A percentile compares a stretch with the other conserved stretches of the same genome.
Evolutionary conservation across 1,140 invertebrate genomes (phyloP).

Genomic region (Ceratina australensis): DNA sequence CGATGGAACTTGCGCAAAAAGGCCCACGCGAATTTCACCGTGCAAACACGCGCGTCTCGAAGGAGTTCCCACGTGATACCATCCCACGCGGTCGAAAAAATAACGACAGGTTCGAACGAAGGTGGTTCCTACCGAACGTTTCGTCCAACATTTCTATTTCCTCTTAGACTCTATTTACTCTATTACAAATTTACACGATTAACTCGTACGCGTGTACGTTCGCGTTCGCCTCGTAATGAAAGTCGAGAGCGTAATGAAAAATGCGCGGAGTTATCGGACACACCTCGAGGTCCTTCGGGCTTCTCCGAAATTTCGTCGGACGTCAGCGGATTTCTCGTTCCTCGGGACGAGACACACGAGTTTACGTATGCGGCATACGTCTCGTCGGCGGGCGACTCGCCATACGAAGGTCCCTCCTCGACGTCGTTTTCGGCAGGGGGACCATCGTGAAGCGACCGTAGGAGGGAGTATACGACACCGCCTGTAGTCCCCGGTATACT

Average conservation of each 20-base stretch:
- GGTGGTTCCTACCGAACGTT: no score
- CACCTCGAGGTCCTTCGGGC: neutral
- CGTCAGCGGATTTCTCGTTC: constrained; percentile 35
- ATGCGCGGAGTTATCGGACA: neutral
- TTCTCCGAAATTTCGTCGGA: constrained; percentile 52
- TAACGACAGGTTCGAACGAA: constrained; percentile 11
- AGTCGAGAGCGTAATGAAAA: neutral
- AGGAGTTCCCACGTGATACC: constrained; percentile 19
- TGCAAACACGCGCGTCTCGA: neutral
- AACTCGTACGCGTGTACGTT: no score
- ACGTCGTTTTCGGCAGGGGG: constrained; percentile 50
- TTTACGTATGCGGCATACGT: constrained; percentile 62
- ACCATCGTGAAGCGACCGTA: neutral
- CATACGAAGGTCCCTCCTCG: constrained; percentile 44
- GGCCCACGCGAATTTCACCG: constrained; percentile 17
- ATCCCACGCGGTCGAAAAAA: constrained; percentile 28
- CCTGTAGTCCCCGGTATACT: constrained; percentile 40
- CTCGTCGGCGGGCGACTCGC: constrained; percentile 46
- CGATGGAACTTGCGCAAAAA: neutral
- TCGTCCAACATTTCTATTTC: no score
- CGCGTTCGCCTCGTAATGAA: neutral
- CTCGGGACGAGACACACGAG: constrained; percentile 13
- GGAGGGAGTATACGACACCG: constrained; percentile 12
- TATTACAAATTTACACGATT: no score
- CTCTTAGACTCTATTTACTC: no score